Evolutionary conservation across 2,888 invertebrate species (phyloP), one percentile per base, ranked within the genome.

Genomic region (Amphipyra tragopoginis): DNA sequence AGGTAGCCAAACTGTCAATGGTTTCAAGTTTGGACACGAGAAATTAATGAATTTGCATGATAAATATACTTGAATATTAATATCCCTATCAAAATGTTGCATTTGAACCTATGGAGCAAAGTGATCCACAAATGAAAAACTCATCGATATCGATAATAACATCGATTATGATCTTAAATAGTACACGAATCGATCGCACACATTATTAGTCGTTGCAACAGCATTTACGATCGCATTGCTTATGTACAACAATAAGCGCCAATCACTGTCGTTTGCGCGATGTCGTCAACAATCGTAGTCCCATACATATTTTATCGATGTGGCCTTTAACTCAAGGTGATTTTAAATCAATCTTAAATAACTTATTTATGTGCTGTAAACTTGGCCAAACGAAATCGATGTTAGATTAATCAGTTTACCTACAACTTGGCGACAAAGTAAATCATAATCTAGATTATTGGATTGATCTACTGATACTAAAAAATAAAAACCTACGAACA

Each of bases 281-380:
- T 79, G 72, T 77, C 62, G 71, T 74, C 77, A 63, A 71, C 66
- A 72, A 79, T 74, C 63, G 64, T 67, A 73, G 55, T 43, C 64
- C 67, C 64, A 70, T 71, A 65, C 72, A 78, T 68, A 48, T 72
- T 81, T 80, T 82, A 86, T 84, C 72, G 80, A 80, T 79, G 40
- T 67, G 81, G 76, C 85, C 85, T 86, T 80, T 75, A 62, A 60
- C 65, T 75, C 78, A 80, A 79, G 80, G 80, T 68, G 61, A 72
- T 76, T 75, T 72, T 59, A 71, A 75, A 79, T 74, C 79, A 78
- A 82, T 82, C 71, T 69, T 75, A 42, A 39, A 45, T 47, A 44
- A 39, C 33, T 54, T 59, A 66, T 60, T 52, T 55, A 58, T 40
- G 36, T 51, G 11, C 45, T 53, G 51, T 40, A 48, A 51, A 66